These are phyloP conservation scores for Coranthus polyacanthus DNA, from an alignment of 2,797 vertebrate genomes.

Conservation along the genomic window DNA sequence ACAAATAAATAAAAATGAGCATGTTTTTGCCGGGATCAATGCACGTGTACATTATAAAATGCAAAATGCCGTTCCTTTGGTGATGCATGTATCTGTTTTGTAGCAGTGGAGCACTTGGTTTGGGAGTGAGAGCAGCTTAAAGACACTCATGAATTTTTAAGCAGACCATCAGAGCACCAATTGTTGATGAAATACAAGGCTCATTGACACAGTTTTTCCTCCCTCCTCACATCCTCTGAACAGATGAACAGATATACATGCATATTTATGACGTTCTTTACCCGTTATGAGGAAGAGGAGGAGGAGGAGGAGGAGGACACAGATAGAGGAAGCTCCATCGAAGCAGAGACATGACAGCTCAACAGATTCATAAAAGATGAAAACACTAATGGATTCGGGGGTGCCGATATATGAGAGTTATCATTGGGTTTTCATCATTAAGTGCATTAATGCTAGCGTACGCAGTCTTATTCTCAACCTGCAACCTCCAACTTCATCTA, in stretches of 20 bases:
- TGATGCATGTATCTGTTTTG: constrained; percentile 7
- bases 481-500: too few species aligned
- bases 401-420: not conserved
- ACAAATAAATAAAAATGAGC: too few species aligned
- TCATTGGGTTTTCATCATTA: too few species aligned
- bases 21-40: too few species aligned
- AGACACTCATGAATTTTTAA: constrained; percentile 72
- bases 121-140: constrained; percentile 46
- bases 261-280: constrained; percentile 61
- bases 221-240: constrained; percentile 43
- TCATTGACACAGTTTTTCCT: constrained; percentile 61
- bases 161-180: constrained; percentile 57
- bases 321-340: constrained; percentile 6
- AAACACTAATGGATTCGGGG: not conserved
- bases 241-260: constrained; percentile 54
- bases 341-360: constrained; percentile 20
- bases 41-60: constrained; percentile 1
- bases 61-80: constrained; percentile 15
- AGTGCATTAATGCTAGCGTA: too few species aligned
- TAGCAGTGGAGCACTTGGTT: constrained; percentile 44
- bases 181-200: constrained; percentile 68
- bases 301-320: constrained; percentile 2
- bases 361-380: constrained; percentile 2
- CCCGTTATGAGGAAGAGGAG: constrained; percentile 30
- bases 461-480: not conserved